phyloP scores from a whole-genome alignment of 2,888 invertebrate species.

The Lasioglossum pauxillum region DNA sequence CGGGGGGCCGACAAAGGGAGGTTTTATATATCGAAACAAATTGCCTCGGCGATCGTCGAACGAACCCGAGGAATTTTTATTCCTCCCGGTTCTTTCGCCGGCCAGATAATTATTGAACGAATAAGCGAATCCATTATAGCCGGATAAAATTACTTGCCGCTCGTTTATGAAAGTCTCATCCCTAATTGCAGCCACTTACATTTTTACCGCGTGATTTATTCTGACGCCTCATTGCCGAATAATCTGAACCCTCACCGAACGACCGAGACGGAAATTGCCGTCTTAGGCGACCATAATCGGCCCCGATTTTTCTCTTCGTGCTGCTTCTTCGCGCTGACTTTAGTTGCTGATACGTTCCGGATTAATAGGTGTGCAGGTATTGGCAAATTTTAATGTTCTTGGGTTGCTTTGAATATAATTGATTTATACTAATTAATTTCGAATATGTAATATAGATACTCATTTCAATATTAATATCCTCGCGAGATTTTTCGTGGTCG shows the following conservation, averaged over 20 bases:
- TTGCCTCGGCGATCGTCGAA: slow-evolving; percentile 7
- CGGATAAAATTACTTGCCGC: slow-evolving; percentile 6
- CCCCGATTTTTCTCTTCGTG: background rate
- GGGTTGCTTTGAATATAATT: too few species aligned
- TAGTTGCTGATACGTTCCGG: background rate
- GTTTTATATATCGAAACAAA: slow-evolving; percentile 27
- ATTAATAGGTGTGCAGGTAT: background rate
- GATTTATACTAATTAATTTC: too few species aligned
- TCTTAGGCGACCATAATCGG: background rate
- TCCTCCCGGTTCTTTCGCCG: background rate
- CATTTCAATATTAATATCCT: too few species aligned
- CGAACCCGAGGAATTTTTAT: slow-evolving; percentile 1
- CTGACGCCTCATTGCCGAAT: background rate
- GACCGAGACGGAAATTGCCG: background rate
- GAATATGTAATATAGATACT: too few species aligned
- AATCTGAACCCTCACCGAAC: background rate
- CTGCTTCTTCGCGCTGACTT: background rate
- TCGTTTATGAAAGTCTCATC: slow-evolving; percentile 10
- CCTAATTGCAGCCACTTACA: slow-evolving; percentile 10
- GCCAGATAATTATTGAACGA: slow-evolving; percentile 28
- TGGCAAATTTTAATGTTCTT: background rate
- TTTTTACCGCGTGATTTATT: background rate
- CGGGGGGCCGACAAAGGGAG: background rate
- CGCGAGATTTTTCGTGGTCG: too few species aligned
- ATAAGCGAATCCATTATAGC: slow-evolving; percentile 4